A percentile compares a stretch with the other conserved stretches of the same genome.
phyloP scores from a whole-genome alignment of 2,888 invertebrate species.

The Thymelicus acteon region DNA sequence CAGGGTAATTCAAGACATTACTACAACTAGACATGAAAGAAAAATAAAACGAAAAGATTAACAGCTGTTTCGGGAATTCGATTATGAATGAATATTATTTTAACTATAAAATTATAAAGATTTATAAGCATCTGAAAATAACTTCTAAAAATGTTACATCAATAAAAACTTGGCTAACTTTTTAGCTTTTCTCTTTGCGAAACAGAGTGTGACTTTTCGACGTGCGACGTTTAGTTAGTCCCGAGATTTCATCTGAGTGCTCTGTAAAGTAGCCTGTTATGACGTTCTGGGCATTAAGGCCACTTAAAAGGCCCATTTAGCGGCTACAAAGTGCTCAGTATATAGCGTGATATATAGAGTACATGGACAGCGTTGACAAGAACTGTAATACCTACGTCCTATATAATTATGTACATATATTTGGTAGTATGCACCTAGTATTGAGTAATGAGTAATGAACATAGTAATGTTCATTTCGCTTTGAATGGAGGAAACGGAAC shows the following conservation, averaged over 20 bases:
- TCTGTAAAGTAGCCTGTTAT: slow-evolving; percentile 36
- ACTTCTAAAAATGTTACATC: neutral
- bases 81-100: no score
- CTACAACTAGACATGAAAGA: no score
- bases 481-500: no score
- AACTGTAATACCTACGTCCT: neutral
- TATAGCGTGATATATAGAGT: neutral
- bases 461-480: no score
- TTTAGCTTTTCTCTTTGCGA: slow-evolving; percentile 3
- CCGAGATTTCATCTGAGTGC: slow-evolving; percentile 36
- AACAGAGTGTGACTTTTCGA: slow-evolving; percentile 23
- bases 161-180: neutral
- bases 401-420: no score
- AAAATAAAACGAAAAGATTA: no score
- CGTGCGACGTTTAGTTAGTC: slow-evolving; percentile 32
- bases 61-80: no score
- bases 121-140: neutral
- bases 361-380: neutral
- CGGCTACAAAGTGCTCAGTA: slow-evolving; percentile 13
- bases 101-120: neutral
- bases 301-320: slow-evolving; percentile 32
- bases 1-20: no score
- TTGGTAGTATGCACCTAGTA: no score
- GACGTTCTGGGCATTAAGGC: slow-evolving; percentile 28
- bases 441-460: no score